Conservation (phyloP, 2,797 vertebrate genomes). For the Gambelia wislizenii region DNA sequence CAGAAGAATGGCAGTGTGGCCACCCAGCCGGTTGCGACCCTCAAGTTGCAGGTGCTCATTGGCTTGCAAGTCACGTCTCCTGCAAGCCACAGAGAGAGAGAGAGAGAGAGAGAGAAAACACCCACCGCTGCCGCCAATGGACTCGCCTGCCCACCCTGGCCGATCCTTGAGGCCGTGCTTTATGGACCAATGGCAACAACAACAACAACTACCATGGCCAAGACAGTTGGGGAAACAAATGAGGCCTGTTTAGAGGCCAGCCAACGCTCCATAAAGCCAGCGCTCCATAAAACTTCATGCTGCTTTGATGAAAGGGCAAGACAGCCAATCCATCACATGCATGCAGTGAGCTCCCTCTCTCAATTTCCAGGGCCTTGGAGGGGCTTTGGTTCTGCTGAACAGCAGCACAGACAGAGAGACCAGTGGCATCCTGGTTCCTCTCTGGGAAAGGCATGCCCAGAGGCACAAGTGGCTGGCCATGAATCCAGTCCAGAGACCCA, state of each 20-base stretch:
- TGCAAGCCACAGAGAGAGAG: neutral
- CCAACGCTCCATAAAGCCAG: neutral
- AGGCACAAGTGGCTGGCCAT: neutral
- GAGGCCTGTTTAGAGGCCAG: neutral
- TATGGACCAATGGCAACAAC: neutral
- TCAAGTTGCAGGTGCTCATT: neutral
- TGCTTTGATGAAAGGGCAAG: slow-evolving; percentile 34
- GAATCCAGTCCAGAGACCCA: neutral
- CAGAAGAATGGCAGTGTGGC: neutral
- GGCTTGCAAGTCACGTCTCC: neutral
- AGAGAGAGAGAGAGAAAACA: no score
- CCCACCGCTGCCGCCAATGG: no score
- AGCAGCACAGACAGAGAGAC: neutral
- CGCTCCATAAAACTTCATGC: slow-evolving; percentile 14
- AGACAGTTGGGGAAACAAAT: neutral
- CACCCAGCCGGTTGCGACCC: neutral
- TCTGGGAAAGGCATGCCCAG: neutral
- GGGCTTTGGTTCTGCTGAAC: fast-evolving
- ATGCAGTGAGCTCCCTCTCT: neutral
- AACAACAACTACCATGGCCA: neutral
- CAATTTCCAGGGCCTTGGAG: neutral
- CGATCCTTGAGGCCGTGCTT: neutral
- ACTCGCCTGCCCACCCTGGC: no score
- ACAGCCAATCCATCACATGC: neutral
- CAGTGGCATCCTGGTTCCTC: neutral